Base-by-base conservation (phyloP, 1,140 invertebrate genomes). In the Heliconius congener region DNA sequence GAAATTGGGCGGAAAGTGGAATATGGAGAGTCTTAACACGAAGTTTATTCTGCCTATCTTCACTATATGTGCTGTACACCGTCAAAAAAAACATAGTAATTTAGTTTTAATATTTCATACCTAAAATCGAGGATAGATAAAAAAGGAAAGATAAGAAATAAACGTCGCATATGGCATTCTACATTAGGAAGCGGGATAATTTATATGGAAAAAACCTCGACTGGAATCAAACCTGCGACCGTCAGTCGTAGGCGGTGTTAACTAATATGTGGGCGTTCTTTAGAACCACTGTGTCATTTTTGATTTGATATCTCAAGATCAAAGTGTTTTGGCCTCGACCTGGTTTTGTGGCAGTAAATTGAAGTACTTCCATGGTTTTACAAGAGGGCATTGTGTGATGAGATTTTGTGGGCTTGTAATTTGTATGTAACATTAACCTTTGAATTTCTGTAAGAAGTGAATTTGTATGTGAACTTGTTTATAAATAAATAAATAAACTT, bases 301-400 rank as follows among this genome's bases (percentile, higher is more conserved):
- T 39, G 34, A 74, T 27, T 52, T 74, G 55, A 74, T 34, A 34
- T 37, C 73, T 60, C 73, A 74, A 74, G 73, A 55, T 74, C 5
- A 37, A 60, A 55, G 9, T 34, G 46, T 74, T 74, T 23, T 5
- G 73, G 19, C 73, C 50, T 74, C 55, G 73, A 60, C 73, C 73
- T 34, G 55, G 73, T 74, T 74, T 18, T 34, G 34, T 6, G 73
- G 73, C 46, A 30, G 73, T n/a, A 52, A 52, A 37, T 57, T 57
- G 19, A 74, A 74, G 73, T 6, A 66, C 13, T 66, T 66, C 60
- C 27, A 66, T 66, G 60, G 60, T 27, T 66, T 66, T 66, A 57
- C 30, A 30, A 66, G 60, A 66, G 60, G 60, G 60, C 27, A 66
- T 66, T 66, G 60, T 66, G 60, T 13, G 60, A 66, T 30, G 60